Conservation (phyloP, 2,888 invertebrate genomes). For the Onchidella celtica region DNA sequence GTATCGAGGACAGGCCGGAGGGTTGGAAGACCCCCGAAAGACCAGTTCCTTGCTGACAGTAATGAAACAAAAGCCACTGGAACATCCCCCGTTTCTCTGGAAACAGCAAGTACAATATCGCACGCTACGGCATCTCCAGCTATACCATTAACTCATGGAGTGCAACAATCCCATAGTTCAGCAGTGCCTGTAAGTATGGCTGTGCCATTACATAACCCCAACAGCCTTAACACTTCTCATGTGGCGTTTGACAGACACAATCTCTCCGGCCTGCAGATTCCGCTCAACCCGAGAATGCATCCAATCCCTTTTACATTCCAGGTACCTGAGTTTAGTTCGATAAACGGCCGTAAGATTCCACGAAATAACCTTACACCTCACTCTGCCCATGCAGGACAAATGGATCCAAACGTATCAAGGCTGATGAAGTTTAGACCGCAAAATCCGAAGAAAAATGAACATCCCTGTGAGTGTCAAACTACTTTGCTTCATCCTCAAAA, state of each 20-base stretch:
- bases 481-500: too few species aligned
- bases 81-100: not conserved
- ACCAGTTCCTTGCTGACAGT: not conserved
- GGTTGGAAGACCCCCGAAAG: constrained; percentile 35
- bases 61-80: not conserved
- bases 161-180: not conserved
- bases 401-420: not conserved
- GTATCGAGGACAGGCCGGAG: constrained; percentile 2
- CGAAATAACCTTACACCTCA: too few species aligned
- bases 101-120: too few species aligned
- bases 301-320: too few species aligned
- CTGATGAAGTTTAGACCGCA: not conserved
- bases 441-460: not conserved
- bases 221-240: too few species aligned
- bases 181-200: not conserved
- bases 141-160: not conserved
- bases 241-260: too few species aligned
- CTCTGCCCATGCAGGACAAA: not conserved
- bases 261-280: too few species aligned
- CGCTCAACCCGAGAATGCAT: too few species aligned
- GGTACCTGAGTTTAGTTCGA: too few species aligned
- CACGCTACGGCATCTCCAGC: too few species aligned
- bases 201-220: too few species aligned
- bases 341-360: too few species aligned
- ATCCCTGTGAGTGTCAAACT: not conserved